Percentiles rank a stretch among this genome's conserved stretches.
phyloP scores from a whole-genome alignment of 2,888 invertebrate species.

The Ommatoiulus sabulosus region DNA sequence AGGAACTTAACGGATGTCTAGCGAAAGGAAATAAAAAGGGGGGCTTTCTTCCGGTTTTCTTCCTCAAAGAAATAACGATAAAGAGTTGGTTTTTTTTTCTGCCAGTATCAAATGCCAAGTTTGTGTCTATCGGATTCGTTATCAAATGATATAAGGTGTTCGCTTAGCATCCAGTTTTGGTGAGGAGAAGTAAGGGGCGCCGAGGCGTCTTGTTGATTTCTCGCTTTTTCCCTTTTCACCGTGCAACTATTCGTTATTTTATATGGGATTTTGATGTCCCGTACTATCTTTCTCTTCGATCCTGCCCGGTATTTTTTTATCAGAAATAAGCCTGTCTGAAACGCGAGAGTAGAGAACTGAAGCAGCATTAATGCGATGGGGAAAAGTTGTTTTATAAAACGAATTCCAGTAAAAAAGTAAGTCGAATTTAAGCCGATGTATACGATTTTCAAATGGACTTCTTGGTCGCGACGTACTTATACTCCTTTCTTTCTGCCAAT shows the following conservation, averaged over 20 bases:
- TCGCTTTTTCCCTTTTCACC: neutral
- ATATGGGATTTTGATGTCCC: conserved; percentile 38
- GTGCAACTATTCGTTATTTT: neutral
- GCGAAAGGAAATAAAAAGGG: neutral
- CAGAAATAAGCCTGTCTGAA: neutral
- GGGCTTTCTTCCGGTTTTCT: neutral
- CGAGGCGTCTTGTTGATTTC: neutral
- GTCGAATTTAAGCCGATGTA: too few species aligned
- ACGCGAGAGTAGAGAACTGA: neutral
- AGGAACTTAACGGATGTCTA: neutral
- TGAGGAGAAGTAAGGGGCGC: neutral
- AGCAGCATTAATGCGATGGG: conserved; percentile 9
- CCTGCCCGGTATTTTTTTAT: neutral
- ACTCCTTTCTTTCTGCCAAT: too few species aligned
- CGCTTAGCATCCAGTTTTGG: conserved; percentile 29
- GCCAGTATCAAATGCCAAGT: conserved; percentile 24
- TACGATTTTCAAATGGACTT: too few species aligned
- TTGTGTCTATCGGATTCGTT: conserved; percentile 8
- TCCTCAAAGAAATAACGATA: conserved; percentile 12
- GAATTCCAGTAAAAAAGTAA: neutral
- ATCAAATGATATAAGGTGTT: conserved; percentile 38
- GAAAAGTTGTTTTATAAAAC: neutral
- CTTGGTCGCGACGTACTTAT: too few species aligned
- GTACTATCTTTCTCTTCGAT: neutral
- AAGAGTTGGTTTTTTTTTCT: neutral